Evolutionary conservation across 2,797 vertebrate genomes (phyloP), one percentile per base, ranked within the genome.

Genomic region (Netta rufina): DNA sequence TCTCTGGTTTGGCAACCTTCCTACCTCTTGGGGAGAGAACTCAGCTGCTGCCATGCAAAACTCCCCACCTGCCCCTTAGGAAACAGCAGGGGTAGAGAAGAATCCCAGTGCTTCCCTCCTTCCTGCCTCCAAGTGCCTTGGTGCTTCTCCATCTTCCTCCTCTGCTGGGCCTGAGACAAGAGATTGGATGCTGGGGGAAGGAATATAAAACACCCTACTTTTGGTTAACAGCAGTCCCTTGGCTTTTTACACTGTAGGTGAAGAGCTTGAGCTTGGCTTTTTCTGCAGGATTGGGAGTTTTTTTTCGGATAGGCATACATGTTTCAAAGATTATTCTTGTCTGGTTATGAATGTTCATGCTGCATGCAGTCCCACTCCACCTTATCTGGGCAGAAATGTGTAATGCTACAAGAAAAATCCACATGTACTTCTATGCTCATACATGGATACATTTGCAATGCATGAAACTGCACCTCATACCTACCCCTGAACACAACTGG

Each of bases 341-440:
- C 30, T 70, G 21, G 32, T 62, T 60, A 32, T 1, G 1, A 53
- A 43, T 38, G 28, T 73, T 75, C 17, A 8, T 32, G 30, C 43
- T 92, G 84, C 47, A 70, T 92, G 86, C 47, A 64, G n/a, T 62
- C 51, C 38, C 3, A 7, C 4, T 41, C 7, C 4, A 8, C 4
- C 32, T 73, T 47, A 56, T 58, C 60, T 60, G 13, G 28, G 24
- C 2, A 84, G 66, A 78, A 76, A 30, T 13, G 3, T 45, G 9
- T 41, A 69, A 65, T 21, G 5, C 60, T 78, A 28, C 30, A 43
- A 86, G 60, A 16, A 84, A 73, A 67, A 30, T 27, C 51, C 9
- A 13, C 3, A 33, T 16, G 27, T 32, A 49, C 4, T 1, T 9
- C 20, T 62, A 32, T 1, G 0, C 19, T 28, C 19, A 30, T 43